A percentile compares a stretch with the other conserved stretches of the same genome.
Conservation (phyloP, 2,888 invertebrate genomes). For the Glyphotaelius pellucidus region DNA sequence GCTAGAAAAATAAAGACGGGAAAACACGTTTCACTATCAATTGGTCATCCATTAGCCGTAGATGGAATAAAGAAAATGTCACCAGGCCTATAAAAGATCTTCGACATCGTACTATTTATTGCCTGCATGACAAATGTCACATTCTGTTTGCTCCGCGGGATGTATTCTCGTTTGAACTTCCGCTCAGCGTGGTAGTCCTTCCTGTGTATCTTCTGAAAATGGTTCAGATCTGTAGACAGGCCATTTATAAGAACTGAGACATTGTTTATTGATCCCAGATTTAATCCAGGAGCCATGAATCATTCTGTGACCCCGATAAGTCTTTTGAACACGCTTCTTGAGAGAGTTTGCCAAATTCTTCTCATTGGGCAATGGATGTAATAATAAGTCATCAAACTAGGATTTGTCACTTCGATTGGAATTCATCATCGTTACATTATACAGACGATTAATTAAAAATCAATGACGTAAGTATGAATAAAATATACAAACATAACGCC, state of each 20-base stretch:
- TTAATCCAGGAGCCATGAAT: background rate
- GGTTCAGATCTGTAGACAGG: background rate
- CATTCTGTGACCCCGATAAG: background rate
- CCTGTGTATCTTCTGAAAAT: background rate
- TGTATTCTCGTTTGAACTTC: background rate
- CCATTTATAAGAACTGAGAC: background rate
- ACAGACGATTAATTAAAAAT: background rate
- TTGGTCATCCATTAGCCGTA: background rate
- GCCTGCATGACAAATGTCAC: background rate
- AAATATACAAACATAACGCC: background rate
- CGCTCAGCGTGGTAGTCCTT: background rate
- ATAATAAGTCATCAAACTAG: background rate
- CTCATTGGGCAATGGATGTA: background rate
- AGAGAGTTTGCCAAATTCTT: background rate
- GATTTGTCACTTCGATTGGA: background rate
- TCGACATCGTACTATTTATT: conserved; percentile 10
- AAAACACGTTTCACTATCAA: conserved; percentile 29
- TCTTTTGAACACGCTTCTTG: background rate
- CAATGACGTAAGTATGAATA: background rate
- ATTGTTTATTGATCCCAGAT: background rate
- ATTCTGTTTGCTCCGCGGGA: background rate
- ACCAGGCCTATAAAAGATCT: background rate
- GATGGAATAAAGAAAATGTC: conserved; percentile 22
- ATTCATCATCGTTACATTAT: background rate
- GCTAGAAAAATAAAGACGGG: background rate